Conservation (phyloP, 2,113 vertebrate species). For the Danionella cerebrum region DNA sequence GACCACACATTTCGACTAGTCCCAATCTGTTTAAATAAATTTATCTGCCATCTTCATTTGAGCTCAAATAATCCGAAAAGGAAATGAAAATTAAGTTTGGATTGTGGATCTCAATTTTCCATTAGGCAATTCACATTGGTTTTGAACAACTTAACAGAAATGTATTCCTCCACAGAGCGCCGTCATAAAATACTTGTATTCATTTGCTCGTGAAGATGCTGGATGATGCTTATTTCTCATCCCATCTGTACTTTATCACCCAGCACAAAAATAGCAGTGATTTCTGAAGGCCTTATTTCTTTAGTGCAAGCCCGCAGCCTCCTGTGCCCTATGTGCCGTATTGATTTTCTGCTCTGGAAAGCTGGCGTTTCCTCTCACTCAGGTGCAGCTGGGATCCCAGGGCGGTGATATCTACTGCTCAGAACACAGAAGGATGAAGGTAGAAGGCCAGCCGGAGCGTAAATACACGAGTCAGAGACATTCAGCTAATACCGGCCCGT, state of each 20-base stretch:
- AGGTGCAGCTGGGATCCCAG: slow-evolving; percentile 39
- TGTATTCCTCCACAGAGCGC: too few relatives aligned
- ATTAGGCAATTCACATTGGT: too few relatives aligned
- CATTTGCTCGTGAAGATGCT: slow-evolving; percentile 45
- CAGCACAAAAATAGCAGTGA: slow-evolving; percentile 54
- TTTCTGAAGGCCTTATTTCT: slow-evolving; percentile 52
- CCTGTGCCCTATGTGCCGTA: slow-evolving; percentile 41
- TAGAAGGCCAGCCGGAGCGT: slow-evolving; percentile 27
- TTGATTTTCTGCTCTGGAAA: slow-evolving; percentile 57
- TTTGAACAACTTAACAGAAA: too few relatives aligned
- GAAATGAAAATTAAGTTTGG: too few relatives aligned
- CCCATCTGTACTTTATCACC: slow-evolving; percentile 56
- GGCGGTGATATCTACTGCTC: slow-evolving; percentile 41
- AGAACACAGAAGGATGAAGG: slow-evolving; percentile 34
- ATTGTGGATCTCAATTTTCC: too few relatives aligned
- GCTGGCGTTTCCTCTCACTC: slow-evolving; percentile 40
- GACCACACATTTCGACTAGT: too few relatives aligned
- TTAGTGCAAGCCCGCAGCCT: slow-evolving; percentile 53
- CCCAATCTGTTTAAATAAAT: too few relatives aligned
- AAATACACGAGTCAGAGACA: slow-evolving; percentile 20
- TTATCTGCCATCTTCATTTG: too few relatives aligned
- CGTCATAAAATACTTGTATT: too few relatives aligned
- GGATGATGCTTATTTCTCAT: slow-evolving; percentile 37
- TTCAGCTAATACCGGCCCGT: background rate
- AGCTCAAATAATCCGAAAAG: too few relatives aligned